Conservation (phyloP, 1,140 invertebrate genomes). For the Drosophila gunungcola region DNA sequence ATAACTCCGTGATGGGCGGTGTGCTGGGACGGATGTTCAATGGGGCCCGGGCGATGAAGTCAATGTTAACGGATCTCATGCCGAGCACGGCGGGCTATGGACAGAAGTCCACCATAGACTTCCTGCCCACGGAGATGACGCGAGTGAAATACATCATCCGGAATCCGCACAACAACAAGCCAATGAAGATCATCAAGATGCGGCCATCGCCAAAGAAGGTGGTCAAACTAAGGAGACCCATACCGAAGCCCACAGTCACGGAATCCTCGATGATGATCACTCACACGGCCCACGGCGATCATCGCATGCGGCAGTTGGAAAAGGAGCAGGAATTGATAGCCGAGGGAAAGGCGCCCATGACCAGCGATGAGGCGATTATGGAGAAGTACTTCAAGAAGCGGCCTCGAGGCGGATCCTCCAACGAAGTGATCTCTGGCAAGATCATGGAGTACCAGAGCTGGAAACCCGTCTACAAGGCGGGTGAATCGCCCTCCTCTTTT, state of each 20-base stretch:
- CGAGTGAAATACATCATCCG: slow-evolving; percentile 75
- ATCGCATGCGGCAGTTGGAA: slow-evolving; percentile 64
- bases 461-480: slow-evolving; percentile 67
- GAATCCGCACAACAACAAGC: slow-evolving; percentile 75
- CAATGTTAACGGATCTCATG: slow-evolving; percentile 65
- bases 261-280: slow-evolving; percentile 51
- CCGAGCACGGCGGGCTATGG: slow-evolving; percentile 46
- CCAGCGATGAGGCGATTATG: slow-evolving; percentile 63
- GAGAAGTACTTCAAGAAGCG: slow-evolving; percentile 70
- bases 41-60: slow-evolving; percentile 65
- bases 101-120: slow-evolving; percentile 57
- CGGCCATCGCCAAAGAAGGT: slow-evolving; percentile 68
- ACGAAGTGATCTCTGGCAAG: slow-evolving; percentile 68
- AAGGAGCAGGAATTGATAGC: slow-evolving; percentile 78
- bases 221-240: slow-evolving; percentile 54
- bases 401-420: slow-evolving; percentile 22
- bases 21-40: slow-evolving; percentile 68
- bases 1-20: slow-evolving; percentile 69
- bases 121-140: slow-evolving; percentile 75
- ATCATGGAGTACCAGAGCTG: slow-evolving; percentile 74
- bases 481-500: slow-evolving; percentile 52
- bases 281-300: neutral
- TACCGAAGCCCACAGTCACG: slow-evolving; percentile 54
- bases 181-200: slow-evolving; percentile 77
- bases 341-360: slow-evolving; percentile 65